Evolutionary conservation across 2,888 invertebrate species (phyloP).

Genomic region (Tubulanus polymorphus): DNA sequence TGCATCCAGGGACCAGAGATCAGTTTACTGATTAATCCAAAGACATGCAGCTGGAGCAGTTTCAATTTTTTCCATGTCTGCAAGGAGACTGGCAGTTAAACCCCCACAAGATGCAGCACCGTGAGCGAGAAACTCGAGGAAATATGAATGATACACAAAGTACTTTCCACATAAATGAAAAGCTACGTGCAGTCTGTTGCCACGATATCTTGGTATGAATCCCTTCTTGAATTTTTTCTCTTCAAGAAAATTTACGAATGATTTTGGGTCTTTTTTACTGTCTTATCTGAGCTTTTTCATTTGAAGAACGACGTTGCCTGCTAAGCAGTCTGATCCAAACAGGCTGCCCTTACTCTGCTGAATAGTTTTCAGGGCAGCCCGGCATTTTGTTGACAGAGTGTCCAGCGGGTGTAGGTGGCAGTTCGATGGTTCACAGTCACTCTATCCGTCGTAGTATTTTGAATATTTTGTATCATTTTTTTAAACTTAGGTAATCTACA

Average conservation of each 20-base stretch:
- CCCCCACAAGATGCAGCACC: conserved; percentile 16
- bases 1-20: conserved; percentile 14
- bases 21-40: conserved; percentile 14
- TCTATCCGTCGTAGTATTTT: conserved; percentile 19
- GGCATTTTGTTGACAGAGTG: conserved; percentile 9
- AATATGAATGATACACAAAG: conserved; percentile 5
- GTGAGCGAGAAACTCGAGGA: conserved; percentile 9
- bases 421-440: conserved; percentile 16
- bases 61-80: conserved; percentile 8
- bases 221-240: conserved; percentile 9
- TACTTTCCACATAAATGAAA: conserved; percentile 17
- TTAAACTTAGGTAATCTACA: conserved; percentile 4
- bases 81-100: conserved; percentile 4
- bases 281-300: conserved; percentile 21
- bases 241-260: conserved; percentile 15
- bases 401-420: conserved; percentile 16
- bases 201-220: conserved; percentile 18
- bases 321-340: conserved; percentile 18
- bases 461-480: conserved; percentile 14
- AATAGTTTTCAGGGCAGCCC: conserved; percentile 9
- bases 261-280: conserved; percentile 18
- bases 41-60: conserved; percentile 14
- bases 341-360: conserved; percentile 10
- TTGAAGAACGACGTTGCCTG: conserved; percentile 17
- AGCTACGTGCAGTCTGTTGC: conserved; percentile 17